Evolutionary conservation across 2,797 vertebrate genomes (phyloP).

Genomic region (Tiaroga cobitis): DNA sequence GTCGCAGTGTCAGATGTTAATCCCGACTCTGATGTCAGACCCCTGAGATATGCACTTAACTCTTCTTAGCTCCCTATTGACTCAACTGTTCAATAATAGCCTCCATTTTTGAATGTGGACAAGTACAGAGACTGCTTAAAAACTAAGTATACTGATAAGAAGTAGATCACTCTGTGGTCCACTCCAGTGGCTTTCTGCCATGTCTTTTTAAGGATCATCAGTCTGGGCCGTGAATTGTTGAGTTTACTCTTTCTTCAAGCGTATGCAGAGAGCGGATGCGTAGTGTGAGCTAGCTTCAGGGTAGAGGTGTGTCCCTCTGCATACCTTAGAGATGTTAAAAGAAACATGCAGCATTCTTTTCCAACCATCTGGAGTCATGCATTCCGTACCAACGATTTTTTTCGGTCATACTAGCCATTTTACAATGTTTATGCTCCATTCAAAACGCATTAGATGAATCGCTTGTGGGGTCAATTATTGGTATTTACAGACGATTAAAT

Average conservation of each 20-base stretch:
- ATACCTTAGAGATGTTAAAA: neutral
- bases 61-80: conserved; percentile 66
- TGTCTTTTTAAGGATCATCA: neutral
- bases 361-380: neutral
- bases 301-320: no score
- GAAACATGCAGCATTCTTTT: neutral
- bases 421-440: neutral
- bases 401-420: neutral
- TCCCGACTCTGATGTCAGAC: conserved; percentile 40
- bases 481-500: neutral
- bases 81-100: conserved; percentile 69
- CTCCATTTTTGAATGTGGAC: conserved; percentile 47
- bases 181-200: neutral
- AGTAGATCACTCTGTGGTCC: neutral
- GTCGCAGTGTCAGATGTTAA: conserved; percentile 48
- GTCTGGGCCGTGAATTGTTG: neutral
- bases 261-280: neutral
- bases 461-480: neutral
- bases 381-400: neutral
- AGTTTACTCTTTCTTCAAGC: neutral
- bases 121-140: conserved; percentile 13
- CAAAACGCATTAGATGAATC: neutral
- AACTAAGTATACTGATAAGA: conserved; percentile 13
- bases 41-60: conserved; percentile 67
- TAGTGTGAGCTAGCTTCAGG: neutral